phyloP scores from a whole-genome alignment of 2,113 vertebrate genomes.

The Pollimyrus isidori region DNA sequence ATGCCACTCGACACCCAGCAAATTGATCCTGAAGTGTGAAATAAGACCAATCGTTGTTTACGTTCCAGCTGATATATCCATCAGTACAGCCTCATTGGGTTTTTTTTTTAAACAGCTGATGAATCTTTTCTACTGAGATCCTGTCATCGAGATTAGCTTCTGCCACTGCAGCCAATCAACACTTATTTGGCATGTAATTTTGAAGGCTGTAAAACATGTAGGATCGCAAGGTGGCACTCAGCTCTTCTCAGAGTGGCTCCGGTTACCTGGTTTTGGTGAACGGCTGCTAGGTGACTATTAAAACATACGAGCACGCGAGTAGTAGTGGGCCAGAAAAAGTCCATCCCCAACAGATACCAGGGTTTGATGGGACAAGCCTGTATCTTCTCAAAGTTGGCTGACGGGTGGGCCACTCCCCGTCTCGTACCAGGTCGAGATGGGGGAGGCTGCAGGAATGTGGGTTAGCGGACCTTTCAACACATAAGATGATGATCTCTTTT shows the following conservation, averaged over 20 bases:
- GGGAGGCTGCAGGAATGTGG: constrained; percentile 19
- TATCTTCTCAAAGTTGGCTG: constrained; percentile 8
- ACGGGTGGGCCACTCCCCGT: not conserved
- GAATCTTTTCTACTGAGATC: not conserved
- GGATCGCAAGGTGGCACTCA: constrained; percentile 6
- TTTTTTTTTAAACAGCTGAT: not conserved
- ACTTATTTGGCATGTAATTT: constrained; percentile 19
- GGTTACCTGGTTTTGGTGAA: not conserved
- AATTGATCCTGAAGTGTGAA: not conserved
- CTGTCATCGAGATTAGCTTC: constrained; percentile 13
- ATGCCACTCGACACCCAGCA: not conserved
- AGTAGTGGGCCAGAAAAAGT: not conserved
- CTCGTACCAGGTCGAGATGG: constrained; percentile 12
- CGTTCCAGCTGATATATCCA: not conserved
- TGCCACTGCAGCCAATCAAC: constrained; percentile 8
- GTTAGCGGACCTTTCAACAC: constrained; percentile 6
- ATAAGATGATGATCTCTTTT: constrained; percentile 5
- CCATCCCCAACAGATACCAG: not conserved
- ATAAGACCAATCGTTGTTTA: not conserved
- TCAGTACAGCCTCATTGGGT: not conserved
- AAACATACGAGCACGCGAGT: not conserved
- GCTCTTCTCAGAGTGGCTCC: not conserved
- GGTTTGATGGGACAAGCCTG: not conserved
- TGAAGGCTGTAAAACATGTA: constrained; percentile 14
- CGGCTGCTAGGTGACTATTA: not conserved